A percentile compares a stretch with the other conserved stretches of the same genome.
Conservation (phyloP, 2,113 vertebrate species). For the Plecturocebus donacophilus region DNA sequence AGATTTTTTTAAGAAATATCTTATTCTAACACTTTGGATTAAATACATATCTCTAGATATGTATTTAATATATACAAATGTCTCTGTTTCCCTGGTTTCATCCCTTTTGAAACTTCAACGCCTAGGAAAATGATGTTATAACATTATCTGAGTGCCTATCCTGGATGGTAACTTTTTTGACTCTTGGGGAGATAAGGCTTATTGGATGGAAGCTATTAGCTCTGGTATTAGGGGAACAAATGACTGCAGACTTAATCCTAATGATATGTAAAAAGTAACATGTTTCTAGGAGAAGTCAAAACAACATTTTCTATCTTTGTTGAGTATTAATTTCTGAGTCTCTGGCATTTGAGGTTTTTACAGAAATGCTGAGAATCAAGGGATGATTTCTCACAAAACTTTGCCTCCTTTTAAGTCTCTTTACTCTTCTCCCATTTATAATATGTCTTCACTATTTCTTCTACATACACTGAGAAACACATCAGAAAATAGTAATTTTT, state of each 20-base stretch:
- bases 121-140: not conserved
- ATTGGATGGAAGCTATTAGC: not conserved
- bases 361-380: not conserved
- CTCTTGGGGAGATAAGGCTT: not conserved
- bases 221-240: not conserved
- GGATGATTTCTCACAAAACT: not conserved
- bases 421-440: not conserved
- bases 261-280: not conserved
- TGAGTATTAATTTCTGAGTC: not conserved
- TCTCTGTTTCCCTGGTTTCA: not conserved
- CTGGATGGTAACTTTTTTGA: not conserved
- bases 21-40: not conserved
- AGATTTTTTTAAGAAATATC: not conserved
- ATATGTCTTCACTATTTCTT: not conserved
- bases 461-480: not conserved
- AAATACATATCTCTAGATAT: not conserved
- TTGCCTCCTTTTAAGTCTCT: not conserved
- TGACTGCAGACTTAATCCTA: not conserved
- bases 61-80: not conserved
- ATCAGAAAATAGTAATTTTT: conserved; percentile 18
- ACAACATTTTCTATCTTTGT: not conserved
- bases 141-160: not conserved
- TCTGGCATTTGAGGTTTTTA: not conserved
- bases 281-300: not conserved
- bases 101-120: not conserved